These are phyloP conservation scores for Hylyphantes graminicola DNA, from an alignment of 1,140 invertebrate species.

Conservation along the genomic window DNA sequence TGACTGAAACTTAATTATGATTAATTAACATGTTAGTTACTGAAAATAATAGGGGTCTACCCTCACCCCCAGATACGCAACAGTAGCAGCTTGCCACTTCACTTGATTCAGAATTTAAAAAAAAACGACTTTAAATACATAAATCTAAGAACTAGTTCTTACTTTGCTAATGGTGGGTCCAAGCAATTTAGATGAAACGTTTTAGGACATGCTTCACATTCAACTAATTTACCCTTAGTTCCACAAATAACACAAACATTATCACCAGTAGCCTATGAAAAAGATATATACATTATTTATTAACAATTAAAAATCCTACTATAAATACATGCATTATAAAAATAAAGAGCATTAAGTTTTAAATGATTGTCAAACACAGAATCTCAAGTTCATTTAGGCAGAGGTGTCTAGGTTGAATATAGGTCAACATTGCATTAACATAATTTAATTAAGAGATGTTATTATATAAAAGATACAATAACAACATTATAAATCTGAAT, in stretches of 20 bases:
- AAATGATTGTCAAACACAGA: too few relatives aligned
- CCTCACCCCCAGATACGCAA: too few relatives aligned
- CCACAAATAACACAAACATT: constrained; percentile 83
- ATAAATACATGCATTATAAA: not conserved
- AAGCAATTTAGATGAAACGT: constrained; percentile 94
- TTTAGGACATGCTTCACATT: constrained; percentile 89
- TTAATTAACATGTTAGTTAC: too few relatives aligned
- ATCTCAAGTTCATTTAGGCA: too few relatives aligned
- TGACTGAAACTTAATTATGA: too few relatives aligned
- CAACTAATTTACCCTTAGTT: constrained; percentile 74
- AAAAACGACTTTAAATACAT: constrained; percentile 40
- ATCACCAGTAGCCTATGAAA: constrained; percentile 68
- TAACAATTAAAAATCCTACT: not conserved
- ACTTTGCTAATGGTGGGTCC: constrained; percentile 83
- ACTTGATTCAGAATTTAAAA: not conserved
- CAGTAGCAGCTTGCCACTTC: too few relatives aligned
- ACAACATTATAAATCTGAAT: not conserved
- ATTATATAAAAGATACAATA: not conserved
- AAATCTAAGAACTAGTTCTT: constrained; percentile 34
- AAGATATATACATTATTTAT: constrained; percentile 14
- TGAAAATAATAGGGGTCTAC: too few relatives aligned
- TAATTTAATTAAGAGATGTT: not conserved
- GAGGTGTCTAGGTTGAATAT: too few relatives aligned
- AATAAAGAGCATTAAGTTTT: not conserved
- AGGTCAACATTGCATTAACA: too few relatives aligned